A percentile compares a stretch with the other conserved stretches of the same genome.
Evolutionary conservation across 2,113 vertebrate genomes (phyloP).

Genomic region (Abramis brama): DNA sequence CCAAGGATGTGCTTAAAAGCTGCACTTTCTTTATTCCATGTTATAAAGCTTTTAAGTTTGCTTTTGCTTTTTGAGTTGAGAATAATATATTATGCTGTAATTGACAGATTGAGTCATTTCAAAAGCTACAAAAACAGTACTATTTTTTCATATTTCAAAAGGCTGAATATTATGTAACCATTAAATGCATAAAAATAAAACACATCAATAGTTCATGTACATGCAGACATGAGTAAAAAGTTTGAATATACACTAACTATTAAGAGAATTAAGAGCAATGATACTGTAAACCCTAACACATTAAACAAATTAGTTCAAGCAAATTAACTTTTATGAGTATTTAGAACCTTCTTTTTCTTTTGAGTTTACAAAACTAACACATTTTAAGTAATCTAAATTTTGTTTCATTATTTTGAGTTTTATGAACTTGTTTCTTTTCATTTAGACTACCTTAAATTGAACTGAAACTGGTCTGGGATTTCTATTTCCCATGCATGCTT

Average conservation of each 20-base stretch:
- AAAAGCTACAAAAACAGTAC: not conserved
- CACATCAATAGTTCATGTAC: not conserved
- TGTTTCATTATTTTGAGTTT: too few species aligned
- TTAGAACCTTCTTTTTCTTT: too few species aligned
- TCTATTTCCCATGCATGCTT: too few species aligned
- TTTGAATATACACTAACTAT: not conserved
- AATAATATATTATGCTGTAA: not conserved
- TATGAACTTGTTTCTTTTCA: too few species aligned
- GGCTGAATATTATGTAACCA: not conserved
- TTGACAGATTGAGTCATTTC: not conserved
- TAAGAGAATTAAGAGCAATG: not conserved
- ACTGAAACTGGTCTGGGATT: too few species aligned
- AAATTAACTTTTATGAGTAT: too few species aligned
- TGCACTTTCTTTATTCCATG: not conserved
- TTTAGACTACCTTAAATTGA: too few species aligned
- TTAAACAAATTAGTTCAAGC: too few species aligned
- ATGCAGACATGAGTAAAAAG: not conserved
- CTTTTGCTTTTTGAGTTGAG: constrained; percentile 3
- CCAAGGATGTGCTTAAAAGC: constrained; percentile 16
- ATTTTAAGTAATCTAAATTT: too few species aligned
- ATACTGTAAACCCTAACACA: too few species aligned
- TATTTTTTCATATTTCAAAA: not conserved
- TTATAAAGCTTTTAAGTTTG: constrained; percentile 11
- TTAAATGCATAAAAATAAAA: not conserved
- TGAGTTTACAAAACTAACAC: too few species aligned